A percentile compares a stretch with the other conserved stretches of the same genome.
Conservation (phyloP, 2,888 invertebrate genomes). For the Neoaliturus tenellus region DNA sequence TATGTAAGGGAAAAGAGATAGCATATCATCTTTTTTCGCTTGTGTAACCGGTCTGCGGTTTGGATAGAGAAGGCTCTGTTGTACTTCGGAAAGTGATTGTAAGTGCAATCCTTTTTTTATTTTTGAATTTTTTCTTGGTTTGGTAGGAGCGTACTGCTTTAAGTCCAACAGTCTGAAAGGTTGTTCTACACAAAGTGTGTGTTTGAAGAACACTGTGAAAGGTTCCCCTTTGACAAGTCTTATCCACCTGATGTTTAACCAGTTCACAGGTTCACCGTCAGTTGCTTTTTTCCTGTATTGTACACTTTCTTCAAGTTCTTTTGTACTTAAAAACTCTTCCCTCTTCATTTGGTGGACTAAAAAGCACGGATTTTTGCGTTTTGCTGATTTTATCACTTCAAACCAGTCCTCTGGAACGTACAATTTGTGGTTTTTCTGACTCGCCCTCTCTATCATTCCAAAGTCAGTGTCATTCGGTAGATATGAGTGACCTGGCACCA, state of each 20-base stretch:
- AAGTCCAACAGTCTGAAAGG: constrained; percentile 31
- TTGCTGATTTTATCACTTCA: constrained; percentile 46
- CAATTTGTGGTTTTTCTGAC: constrained; percentile 9
- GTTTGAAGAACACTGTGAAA: constrained; percentile 31
- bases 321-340: constrained; percentile 44
- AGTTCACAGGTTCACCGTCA: not conserved
- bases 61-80: constrained; percentile 25
- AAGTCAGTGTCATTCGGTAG: constrained; percentile 52
- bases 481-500: constrained; percentile 11
- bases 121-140: constrained; percentile 41
- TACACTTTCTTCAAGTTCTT: constrained; percentile 34
- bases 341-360: constrained; percentile 24
- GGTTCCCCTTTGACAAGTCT: constrained; percentile 39
- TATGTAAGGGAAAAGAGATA: constrained; percentile 48
- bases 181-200: constrained; percentile 26
- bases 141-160: no score
- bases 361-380: constrained; percentile 49
- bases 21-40: constrained; percentile 38
- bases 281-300: constrained; percentile 49
- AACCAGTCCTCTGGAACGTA: constrained; percentile 39
- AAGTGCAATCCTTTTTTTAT: not conserved
- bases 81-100: constrained; percentile 33
- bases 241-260: constrained; percentile 38
- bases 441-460: constrained; percentile 41
- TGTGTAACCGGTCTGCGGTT: constrained; percentile 32